Evolutionary conservation across 2,113 vertebrate species (phyloP).

Genomic region (Microcebus jonahi): DNA sequence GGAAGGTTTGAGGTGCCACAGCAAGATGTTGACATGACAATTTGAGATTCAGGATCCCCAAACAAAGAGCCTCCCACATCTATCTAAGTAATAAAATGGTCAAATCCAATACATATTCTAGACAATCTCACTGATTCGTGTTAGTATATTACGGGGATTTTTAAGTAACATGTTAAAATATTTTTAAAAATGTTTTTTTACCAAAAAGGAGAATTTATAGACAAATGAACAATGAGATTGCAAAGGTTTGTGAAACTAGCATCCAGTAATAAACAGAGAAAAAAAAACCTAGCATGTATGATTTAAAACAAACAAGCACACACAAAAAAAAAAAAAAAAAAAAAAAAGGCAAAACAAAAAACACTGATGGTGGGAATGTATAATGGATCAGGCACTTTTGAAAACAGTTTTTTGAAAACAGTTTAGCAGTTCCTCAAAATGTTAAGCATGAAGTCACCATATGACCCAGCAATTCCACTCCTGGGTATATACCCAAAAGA

Average conservation of each 20-base stretch:
- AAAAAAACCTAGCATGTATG: background rate
- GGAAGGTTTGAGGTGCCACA: background rate
- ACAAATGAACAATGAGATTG: background rate
- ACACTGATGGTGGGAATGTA: background rate
- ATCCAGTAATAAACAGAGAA: conserved; percentile 12
- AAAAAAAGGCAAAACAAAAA: background rate
- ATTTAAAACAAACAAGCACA: background rate
- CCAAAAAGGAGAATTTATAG: conserved; percentile 41
- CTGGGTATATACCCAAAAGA: background rate
- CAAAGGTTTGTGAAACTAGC: conserved; percentile 1
- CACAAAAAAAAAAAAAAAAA: background rate
- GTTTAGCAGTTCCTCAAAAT: background rate
- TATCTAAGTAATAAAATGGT: background rate
- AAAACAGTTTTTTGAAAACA: conserved; percentile 43
- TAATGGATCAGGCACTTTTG: background rate
- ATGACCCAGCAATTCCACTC: background rate
- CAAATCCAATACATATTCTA: conserved; percentile 5
- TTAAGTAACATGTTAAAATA: conserved; percentile 38
- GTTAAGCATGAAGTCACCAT: background rate
- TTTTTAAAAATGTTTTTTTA: background rate
- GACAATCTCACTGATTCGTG: background rate
- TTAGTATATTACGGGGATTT: conserved; percentile 19
- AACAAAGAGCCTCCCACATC: background rate
- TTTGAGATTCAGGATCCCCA: background rate
- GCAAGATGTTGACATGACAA: background rate